phyloP scores from a whole-genome alignment of 2,888 invertebrate genomes.

The Omphaloscelis lunosa region DNA sequence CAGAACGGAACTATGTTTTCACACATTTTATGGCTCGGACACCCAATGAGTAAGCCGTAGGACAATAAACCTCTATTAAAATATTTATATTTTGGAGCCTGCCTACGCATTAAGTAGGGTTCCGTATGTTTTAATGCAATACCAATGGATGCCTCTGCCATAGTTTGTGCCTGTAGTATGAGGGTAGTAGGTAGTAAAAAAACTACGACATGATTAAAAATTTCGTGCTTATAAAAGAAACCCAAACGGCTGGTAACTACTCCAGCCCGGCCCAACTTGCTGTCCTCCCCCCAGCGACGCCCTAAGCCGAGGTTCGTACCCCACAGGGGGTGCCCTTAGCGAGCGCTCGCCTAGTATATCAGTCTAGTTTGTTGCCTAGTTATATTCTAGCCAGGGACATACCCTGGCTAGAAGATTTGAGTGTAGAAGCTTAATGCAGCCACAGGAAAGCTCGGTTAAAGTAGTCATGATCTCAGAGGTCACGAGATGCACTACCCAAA shows the following conservation, averaged over 20 bases:
- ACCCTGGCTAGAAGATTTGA: no score
- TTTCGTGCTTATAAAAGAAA: neutral
- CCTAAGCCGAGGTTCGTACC: no score
- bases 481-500: no score
- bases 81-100: slow-evolving; percentile 41
- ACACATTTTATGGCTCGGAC: slow-evolving; percentile 55
- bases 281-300: no score
- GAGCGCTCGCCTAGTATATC: no score
- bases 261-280: neutral
- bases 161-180: neutral
- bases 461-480: no score
- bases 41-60: slow-evolving; percentile 34
- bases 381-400: no score
- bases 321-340: no score
- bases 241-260: neutral
- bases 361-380: no score
- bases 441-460: no score
- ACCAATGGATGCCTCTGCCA: neutral
- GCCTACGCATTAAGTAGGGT: slow-evolving; percentile 28
- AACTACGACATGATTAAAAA: neutral
- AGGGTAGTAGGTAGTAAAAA: neutral
- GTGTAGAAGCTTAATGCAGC: no score
- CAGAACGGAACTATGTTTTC: slow-evolving; percentile 55
- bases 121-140: slow-evolving; percentile 14
- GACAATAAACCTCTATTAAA: slow-evolving; percentile 29